phyloP scores from a whole-genome alignment of 2,888 invertebrate species.

The Fissipunctia ypsillon region DNA sequence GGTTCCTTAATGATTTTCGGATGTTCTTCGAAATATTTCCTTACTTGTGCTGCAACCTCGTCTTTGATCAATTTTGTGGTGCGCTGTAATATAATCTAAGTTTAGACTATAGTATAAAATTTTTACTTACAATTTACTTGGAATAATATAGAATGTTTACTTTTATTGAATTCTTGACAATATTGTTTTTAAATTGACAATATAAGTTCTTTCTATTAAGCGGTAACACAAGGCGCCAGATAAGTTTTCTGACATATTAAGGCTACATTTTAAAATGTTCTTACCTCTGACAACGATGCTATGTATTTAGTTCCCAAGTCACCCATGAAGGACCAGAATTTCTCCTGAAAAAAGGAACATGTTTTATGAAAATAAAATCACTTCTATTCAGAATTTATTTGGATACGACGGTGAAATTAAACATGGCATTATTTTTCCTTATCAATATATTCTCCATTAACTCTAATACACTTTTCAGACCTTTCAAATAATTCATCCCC shows the following conservation, averaged over 20 bases:
- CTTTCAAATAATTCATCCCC: too few relatives aligned
- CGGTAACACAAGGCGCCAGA: not conserved
- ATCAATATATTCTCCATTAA: too few relatives aligned
- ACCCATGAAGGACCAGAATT: conserved; percentile 74
- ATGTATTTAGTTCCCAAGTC: conserved; percentile 71
- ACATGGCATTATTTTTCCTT: too few relatives aligned
- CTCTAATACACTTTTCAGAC: too few relatives aligned
- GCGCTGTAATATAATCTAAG: conserved; percentile 62
- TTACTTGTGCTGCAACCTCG: conserved; percentile 68
- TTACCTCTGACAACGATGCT: conserved; percentile 70
- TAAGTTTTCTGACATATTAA: not conserved
- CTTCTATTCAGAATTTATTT: too few relatives aligned
- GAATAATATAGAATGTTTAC: too few relatives aligned
- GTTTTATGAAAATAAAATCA: not conserved
- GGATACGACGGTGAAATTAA: too few relatives aligned
- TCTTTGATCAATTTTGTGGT: conserved; percentile 67
- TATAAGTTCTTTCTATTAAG: too few relatives aligned
- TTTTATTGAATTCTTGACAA: too few relatives aligned
- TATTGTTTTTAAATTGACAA: too few relatives aligned
- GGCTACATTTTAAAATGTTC: conserved; percentile 13
- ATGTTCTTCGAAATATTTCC: conserved; percentile 45
- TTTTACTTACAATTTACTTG: too few relatives aligned
- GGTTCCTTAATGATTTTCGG: conserved; percentile 1
- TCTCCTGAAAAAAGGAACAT: conserved; percentile 67
- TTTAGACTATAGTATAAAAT: too few relatives aligned